Evolutionary conservation across 2,797 vertebrate genomes (phyloP).

Genomic region (Streptopelia turtur): DNA sequence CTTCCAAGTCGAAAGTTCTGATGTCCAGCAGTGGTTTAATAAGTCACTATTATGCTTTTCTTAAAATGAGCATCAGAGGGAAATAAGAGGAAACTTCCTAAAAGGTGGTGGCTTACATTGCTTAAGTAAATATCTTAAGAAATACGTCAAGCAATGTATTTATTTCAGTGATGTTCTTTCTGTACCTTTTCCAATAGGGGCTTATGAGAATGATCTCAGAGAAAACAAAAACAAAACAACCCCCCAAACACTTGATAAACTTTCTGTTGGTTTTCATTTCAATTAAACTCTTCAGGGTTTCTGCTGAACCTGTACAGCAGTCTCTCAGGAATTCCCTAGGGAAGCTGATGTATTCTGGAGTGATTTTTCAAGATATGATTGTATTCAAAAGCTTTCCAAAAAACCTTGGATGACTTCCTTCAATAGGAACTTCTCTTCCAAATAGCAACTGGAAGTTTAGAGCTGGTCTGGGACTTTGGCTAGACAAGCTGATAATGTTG

Average conservation of each 20-base stretch:
- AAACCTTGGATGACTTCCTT: neutral
- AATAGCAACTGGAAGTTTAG: neutral
- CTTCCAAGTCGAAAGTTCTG: neutral
- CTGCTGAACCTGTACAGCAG: neutral
- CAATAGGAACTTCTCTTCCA: neutral
- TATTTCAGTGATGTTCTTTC: neutral
- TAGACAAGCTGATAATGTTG: neutral
- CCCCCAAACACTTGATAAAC: neutral
- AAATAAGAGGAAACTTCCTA: neutral
- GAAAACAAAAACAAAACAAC: neutral
- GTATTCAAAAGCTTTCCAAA: neutral
- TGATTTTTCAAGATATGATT: neutral
- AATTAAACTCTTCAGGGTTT: neutral
- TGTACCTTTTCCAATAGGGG: neutral
- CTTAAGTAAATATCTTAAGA: neutral
- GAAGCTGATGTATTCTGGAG: neutral
- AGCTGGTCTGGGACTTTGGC: neutral
- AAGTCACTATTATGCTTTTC: fast-evolving
- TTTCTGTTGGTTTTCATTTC: neutral
- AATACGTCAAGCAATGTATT: neutral
- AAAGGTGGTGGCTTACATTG: neutral
- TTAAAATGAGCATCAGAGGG: neutral
- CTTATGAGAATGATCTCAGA: neutral
- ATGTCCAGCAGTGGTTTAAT: neutral
- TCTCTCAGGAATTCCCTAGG: neutral